These are phyloP conservation scores for Acanthacorydalis orientalis DNA, from an alignment of 2,888 invertebrate species.

Conservation along the genomic window DNA sequence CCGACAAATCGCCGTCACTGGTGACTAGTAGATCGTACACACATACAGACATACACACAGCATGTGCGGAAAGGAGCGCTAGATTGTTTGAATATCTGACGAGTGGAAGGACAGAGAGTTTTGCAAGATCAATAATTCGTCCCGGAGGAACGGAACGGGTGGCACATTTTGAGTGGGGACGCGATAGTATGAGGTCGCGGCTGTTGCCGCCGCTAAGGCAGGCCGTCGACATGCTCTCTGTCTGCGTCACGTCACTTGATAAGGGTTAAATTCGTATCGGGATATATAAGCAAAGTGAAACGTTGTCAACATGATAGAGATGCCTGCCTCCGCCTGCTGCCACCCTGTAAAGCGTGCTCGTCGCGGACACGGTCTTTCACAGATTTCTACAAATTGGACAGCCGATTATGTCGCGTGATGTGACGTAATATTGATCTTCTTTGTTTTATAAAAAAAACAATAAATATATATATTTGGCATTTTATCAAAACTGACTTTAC, in stretches of 20 bases:
- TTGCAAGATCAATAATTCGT: conserved; percentile 13
- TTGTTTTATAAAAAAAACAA: too few relatives aligned
- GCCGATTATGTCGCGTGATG: too few relatives aligned
- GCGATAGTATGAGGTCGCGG: neutral
- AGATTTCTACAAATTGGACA: too few relatives aligned
- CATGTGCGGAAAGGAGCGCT: neutral
- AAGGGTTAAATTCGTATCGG: conserved; percentile 31
- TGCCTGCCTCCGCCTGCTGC: too few relatives aligned
- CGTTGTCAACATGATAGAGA: conserved; percentile 14
- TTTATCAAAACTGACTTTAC: too few relatives aligned
- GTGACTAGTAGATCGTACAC: too few relatives aligned
- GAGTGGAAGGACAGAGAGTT: conserved; percentile 7
- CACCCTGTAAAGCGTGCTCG: too few relatives aligned
- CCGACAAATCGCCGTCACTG: too few relatives aligned
- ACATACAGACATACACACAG: neutral
- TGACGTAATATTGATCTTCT: too few relatives aligned
- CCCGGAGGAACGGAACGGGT: neutral
- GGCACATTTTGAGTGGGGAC: neutral
- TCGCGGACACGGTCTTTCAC: too few relatives aligned
- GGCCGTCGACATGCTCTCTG: conserved; percentile 7
- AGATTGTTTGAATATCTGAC: conserved; percentile 14
- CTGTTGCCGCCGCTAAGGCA: neutral
- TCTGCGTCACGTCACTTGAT: conserved; percentile 24
- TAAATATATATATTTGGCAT: too few relatives aligned
- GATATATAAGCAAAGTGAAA: conserved; percentile 18